Evolutionary conservation across 2,797 vertebrate genomes (phyloP).

Genomic region (Poecilia gillii): DNA sequence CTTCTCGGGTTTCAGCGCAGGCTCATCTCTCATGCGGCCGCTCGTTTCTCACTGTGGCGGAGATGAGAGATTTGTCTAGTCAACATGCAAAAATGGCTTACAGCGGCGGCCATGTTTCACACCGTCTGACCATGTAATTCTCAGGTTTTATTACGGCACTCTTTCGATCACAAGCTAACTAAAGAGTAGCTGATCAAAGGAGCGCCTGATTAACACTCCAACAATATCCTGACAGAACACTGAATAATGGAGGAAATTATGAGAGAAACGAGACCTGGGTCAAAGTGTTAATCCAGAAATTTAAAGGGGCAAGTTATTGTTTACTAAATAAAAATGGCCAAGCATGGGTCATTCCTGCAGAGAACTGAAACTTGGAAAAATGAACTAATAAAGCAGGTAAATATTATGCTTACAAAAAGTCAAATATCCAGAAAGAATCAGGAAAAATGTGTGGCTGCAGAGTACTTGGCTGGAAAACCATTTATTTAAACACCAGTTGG

Average conservation of each 20-base stretch:
- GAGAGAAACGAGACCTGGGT: neutral
- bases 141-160: neutral
- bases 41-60: neutral
- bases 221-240: neutral
- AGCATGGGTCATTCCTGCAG: too few species aligned
- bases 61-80: constrained; percentile 26
- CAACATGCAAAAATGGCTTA: neutral
- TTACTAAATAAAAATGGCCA: neutral
- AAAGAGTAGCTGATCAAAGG: neutral
- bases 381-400: neutral
- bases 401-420: neutral
- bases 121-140: neutral
- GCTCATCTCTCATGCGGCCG: constrained; percentile 1
- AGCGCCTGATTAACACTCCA: neutral
- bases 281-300: neutral
- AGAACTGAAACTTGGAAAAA: neutral
- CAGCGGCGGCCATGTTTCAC: neutral
- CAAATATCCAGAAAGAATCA: neutral
- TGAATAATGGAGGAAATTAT: too few species aligned
- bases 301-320: neutral
- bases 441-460: neutral
- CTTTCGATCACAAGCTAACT: neutral
- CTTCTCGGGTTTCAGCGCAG: constrained; percentile 4
- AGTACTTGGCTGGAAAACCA: neutral
- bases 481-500: neutral